phyloP scores from a whole-genome alignment of 2,113 vertebrate genomes.

The Pelvicachromis taeniatus region DNA sequence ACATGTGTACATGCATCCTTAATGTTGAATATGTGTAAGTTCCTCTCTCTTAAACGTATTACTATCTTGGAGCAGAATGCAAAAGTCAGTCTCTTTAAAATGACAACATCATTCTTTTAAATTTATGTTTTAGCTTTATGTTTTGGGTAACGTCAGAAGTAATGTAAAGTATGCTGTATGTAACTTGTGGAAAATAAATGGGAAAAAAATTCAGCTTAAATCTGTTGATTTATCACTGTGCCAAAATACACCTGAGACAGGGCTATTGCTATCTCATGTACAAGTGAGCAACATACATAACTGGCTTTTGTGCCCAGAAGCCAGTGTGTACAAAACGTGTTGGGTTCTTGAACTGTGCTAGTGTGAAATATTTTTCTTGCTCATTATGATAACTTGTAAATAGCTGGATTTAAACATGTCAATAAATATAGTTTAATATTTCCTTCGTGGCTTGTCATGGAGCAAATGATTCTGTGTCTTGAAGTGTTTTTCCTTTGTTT shows the following conservation, averaged over 20 bases:
- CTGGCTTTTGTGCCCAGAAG: background rate
- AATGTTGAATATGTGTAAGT: background rate
- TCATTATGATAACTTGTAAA: slow-evolving; percentile 78
- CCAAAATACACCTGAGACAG: slow-evolving; percentile 3
- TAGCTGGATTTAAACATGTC: slow-evolving; percentile 76
- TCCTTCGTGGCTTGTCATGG: slow-evolving; percentile 73
- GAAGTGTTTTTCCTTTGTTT: slow-evolving; percentile 53
- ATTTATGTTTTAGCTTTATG: background rate
- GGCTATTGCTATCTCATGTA: background rate
- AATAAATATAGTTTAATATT: slow-evolving; percentile 85
- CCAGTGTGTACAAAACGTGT: slow-evolving; percentile 48
- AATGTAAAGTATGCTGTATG: background rate
- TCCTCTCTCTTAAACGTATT: slow-evolving; percentile 1
- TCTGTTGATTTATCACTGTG: background rate
- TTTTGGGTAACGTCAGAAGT: background rate
- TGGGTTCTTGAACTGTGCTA: slow-evolving; percentile 25
- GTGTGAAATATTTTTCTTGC: slow-evolving; percentile 39
- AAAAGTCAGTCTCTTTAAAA: background rate
- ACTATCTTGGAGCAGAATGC: slow-evolving; percentile 37
- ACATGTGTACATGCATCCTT: background rate
- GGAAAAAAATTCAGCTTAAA: slow-evolving; percentile 1
- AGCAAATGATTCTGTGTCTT: slow-evolving; percentile 70
- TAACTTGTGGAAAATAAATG: slow-evolving; percentile 20
- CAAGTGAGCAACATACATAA: slow-evolving; percentile 13
- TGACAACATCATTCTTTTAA: background rate